Evolutionary conservation across 2,113 vertebrate genomes (phyloP), one percentile per base, ranked within the genome.

Genomic region (Leptodactylus fuscus): DNA sequence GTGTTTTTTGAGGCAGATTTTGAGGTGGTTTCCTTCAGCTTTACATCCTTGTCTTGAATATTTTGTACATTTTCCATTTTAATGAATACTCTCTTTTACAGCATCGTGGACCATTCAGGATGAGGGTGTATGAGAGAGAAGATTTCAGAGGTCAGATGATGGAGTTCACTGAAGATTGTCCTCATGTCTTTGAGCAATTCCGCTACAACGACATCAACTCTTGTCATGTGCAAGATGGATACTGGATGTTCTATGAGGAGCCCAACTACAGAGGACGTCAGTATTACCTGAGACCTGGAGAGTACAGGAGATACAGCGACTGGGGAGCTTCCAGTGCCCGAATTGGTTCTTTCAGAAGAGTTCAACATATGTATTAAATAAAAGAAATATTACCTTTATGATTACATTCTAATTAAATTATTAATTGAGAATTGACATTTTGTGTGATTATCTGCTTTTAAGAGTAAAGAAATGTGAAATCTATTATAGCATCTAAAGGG

Each of bases 221-320:
- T 24, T 29, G 58, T 24, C 58, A 62, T 6, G 58, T 62, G 12
- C 58, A 13, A 29, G 24, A 29, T 62, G 58, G 58, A 4, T 62
- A 29, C 24, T 27, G 58, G 58, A 29, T 62, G 10, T 62, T 62
- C 58, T 62, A 62, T 62, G 58, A 62, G 12, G 24, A 62, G 58
- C 24, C 58, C 58, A 62, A 62, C 58, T 62, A 62, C 24, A 62
- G 11, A 3, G 58, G 58, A 29, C 58, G 58, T 29, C 58, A 29
- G 24, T 62, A 29, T 62, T 62, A 62, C 58, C 58, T 62, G 24
- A 29, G 24, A 15, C 92, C 46, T 0, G 91, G 94, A 2, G 92
- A 96, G 88, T 94, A 96, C 81, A 89, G 92, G 90, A 92, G 90
- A 89, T 94, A 93, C 46, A 91, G 93, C 5, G 94, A 95, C 89